Percentiles rank a stretch among this genome's conserved stretches.
These are phyloP conservation scores for Porites rus DNA, from an alignment of 92 coral and sea anemone species.

Conservation along the genomic window DNA sequence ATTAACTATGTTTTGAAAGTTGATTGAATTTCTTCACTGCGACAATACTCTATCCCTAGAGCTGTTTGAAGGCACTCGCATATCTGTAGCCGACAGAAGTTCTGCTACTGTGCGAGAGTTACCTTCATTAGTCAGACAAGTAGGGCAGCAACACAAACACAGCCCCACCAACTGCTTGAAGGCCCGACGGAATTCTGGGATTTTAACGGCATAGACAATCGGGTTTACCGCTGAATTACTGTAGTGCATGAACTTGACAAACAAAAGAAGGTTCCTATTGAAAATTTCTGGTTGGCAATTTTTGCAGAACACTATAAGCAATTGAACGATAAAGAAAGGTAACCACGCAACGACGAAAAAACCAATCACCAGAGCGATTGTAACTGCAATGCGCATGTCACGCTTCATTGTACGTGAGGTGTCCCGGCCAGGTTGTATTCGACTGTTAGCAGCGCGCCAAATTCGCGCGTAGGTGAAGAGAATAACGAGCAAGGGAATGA, in stretches of 20 bases:
- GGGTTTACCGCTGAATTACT: constrained; percentile 91
- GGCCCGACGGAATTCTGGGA: constrained; percentile 94
- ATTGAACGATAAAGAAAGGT: constrained; percentile 83
- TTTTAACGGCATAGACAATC: constrained; percentile 86
- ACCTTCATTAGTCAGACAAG: constrained; percentile 4
- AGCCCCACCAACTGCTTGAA: constrained; percentile 80
- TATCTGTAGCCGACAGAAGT: constrained; percentile 79
- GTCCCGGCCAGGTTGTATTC: constrained; percentile 71
- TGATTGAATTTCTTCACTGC: not conserved
- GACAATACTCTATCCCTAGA: constrained; percentile 11
- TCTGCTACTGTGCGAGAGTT: constrained; percentile 62
- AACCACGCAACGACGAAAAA: constrained; percentile 89
- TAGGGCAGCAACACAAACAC: constrained; percentile 73
- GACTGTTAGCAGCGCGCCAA: constrained; percentile 75
- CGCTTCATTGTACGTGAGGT: constrained; percentile 76
- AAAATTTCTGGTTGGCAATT: constrained; percentile 44
- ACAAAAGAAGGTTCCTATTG: constrained; percentile 51
- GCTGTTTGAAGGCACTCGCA: constrained; percentile 43
- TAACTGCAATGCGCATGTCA: constrained; percentile 94
- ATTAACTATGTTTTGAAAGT: too few relatives aligned
- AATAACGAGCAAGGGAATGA: constrained; percentile 80
- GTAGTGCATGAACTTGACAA: constrained; percentile 87
- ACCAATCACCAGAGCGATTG: constrained; percentile 86
- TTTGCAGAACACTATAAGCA: constrained; percentile 66
- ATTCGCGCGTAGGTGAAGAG: constrained; percentile 81